Base-by-base conservation (phyloP, 2,888 invertebrate genomes). In the Sipha maydis region DNA sequence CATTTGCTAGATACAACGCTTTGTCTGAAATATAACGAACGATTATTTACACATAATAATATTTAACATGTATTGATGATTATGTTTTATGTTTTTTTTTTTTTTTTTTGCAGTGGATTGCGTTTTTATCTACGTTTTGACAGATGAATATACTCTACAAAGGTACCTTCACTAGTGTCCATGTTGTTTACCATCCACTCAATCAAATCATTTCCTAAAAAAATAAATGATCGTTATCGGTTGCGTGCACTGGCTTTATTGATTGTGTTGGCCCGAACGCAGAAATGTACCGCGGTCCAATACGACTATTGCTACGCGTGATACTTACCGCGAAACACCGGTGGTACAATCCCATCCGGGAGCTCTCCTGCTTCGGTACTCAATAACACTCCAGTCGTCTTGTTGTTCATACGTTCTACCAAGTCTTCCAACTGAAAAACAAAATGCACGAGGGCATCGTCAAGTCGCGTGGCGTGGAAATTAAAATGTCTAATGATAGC, bases 1-100 rank as follows among this genome's bases (percentile, higher is more conserved):
- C 93, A 92, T 99, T 97, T 0, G 98, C 98, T 90, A 99, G 93
- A 92, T 99, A 99, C 79, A 98, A 93, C 0, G 99, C 97, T 93
- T 99, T 99, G 91, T 94, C 95, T 93, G 91, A 75, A 91, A 91
- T 90, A 89, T 85, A 41, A 86, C 5, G 61, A 28, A 89, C 8
- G 0, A 41, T 41, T 41, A 17, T 56, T 56, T 56, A 4, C 14
- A 17, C 21, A 11, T 19, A 56, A 56, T 56, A 56, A 34, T 34
- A 34, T 34, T 34, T 3, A 34, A 34, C 34, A 34, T 34, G 2
- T 34, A 34, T 34, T n/a, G n/a, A n/a, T n/a, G n/a, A 41, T 41
- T 41, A 7, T 41, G 7, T 41, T 5, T 11, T 8, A 4, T 11
- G 11, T 54, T 1, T 4, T 17, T 54, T 54, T 0, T 56, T 56